These are phyloP conservation scores for Athalia circularis DNA, from an alignment of 2,888 invertebrate species.

Conservation along the genomic window DNA sequence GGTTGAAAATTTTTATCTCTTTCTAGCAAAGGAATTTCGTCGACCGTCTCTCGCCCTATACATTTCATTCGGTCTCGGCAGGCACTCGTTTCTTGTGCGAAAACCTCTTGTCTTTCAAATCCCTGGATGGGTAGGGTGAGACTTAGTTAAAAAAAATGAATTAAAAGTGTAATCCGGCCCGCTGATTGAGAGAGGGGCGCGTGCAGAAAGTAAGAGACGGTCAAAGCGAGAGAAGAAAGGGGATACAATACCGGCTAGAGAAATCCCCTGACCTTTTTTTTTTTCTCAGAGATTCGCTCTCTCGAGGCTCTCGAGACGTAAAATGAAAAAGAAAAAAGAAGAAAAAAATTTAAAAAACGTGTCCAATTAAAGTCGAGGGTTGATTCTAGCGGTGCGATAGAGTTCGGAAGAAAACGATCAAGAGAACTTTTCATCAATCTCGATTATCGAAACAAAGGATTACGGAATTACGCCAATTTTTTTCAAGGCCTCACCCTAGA, in stretches of 20 bases:
- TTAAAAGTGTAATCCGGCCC: constrained; percentile 69
- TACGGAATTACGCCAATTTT: background rate
- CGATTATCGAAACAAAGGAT: background rate
- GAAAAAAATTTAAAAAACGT: constrained; percentile 62
- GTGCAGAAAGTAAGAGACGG: constrained; percentile 33
- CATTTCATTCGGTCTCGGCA: constrained; percentile 40
- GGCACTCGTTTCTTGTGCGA: constrained; percentile 33
- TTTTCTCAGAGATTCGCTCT: constrained; percentile 55
- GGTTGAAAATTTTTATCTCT: constrained; percentile 22
- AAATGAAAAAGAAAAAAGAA: no score
- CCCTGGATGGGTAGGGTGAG: constrained; percentile 51
- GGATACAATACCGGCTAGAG: constrained; percentile 53
- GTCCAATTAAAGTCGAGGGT: constrained; percentile 72
- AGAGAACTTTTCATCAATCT: background rate
- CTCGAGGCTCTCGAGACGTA: constrained; percentile 54
- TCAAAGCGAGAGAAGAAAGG: constrained; percentile 35
- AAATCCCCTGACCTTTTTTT: constrained; percentile 66
- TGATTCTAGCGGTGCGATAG: constrained; percentile 55
- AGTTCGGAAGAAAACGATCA: constrained; percentile 4
- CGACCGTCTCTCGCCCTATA: constrained; percentile 9
- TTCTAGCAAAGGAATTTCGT: constrained; percentile 19
- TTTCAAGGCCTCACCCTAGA: background rate
- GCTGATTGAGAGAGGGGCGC: constrained; percentile 66
- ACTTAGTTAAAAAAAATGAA: constrained; percentile 67
- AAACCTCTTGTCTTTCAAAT: constrained; percentile 43